Base-by-base conservation (phyloP, 2,888 invertebrate genomes). In the Synanthedon formicaeformis region DNA sequence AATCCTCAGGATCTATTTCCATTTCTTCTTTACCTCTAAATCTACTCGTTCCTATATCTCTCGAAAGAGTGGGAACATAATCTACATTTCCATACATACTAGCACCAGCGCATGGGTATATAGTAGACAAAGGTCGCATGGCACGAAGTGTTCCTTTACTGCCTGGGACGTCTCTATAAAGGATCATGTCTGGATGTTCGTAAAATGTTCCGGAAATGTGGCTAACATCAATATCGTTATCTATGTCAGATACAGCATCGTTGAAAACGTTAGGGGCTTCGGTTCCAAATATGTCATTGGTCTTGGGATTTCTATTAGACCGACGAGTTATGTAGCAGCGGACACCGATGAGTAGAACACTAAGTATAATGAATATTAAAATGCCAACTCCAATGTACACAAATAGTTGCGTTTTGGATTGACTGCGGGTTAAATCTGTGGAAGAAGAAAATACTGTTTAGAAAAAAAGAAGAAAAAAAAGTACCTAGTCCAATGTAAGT, bases 161-260 rank as follows among this genome's bases (percentile, higher is more conserved):
- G 1, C 78, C 81, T 41, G 78, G 78, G 12, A 74, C 64, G 56
- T 85, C 84, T 64, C 78, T 80, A 51, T 85, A 87, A 1, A 86
- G 60, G 48, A 86, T 85, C 86, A 86, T 85, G 53, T 87, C 87
- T 50, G 87, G 87, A 62, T 87, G 86, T 57, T 87, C 87, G 55
- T 84, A 82, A 66, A 86, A 87, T 0, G 81, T 80, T 60, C 86
- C 87, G 59, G 86, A 87, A 55, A 87, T 84, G 54, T 86, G 87
- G 57, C 81, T 79, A 1, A 87, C 73, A 23, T 84, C 85, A 5
- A 74, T 75, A 52, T 87, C 87, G 51, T 84, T 84, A 54, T 87
- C 87, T 12, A 86, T 73, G 56, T 87, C 87, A 40, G 87, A 86
- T 13, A 75, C 71, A 0, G 74, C 74, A 52, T 87, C 86, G 54